Evolutionary conservation across 2,797 vertebrate species (phyloP).

Genomic region (Sandelia bainsii): DNA sequence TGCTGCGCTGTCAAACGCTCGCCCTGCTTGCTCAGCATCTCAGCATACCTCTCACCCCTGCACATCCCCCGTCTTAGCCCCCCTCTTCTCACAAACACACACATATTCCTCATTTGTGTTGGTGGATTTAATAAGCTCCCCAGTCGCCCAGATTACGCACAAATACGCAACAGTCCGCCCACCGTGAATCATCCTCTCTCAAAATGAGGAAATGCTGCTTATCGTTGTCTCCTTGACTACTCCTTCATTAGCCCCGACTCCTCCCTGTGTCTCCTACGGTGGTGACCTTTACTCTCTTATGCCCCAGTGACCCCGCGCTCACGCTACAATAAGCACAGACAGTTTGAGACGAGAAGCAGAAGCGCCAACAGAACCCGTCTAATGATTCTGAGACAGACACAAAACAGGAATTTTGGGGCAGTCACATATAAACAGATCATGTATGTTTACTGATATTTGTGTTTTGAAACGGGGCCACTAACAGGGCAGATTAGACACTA

Average conservation of each 20-base stretch:
- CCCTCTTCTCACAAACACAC: conserved; percentile 4
- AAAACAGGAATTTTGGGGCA: conserved; percentile 20
- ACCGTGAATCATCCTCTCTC: conserved; percentile 26
- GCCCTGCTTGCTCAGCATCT: conserved; percentile 70
- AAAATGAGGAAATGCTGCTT: conserved; percentile 31
- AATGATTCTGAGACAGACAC: not conserved
- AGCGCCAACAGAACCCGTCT: not conserved
- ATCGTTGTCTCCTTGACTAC: conserved; percentile 40
- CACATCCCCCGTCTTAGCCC: not conserved
- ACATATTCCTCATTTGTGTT: conserved; percentile 41
- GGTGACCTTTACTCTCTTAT: conserved; percentile 43
- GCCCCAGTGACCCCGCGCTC: conserved; percentile 6
- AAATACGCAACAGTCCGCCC: conserved; percentile 18
- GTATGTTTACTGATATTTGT: conserved; percentile 36
- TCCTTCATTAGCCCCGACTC: conserved; percentile 26
- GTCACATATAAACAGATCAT: conserved; percentile 44
- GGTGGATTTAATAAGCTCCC: conserved; percentile 73
- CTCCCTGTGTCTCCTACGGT: conserved; percentile 1
- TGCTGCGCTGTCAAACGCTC: conserved; percentile 55
- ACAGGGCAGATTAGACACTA: conserved; percentile 37
- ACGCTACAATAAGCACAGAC: not conserved
- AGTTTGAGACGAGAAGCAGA: conserved; percentile 41
- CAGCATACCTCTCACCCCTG: conserved; percentile 10
- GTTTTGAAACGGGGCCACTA: conserved; percentile 6
- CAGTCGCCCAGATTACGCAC: conserved; percentile 41